A percentile compares a stretch with the other conserved stretches of the same genome.
phyloP scores from a whole-genome alignment of 2,797 vertebrate genomes.

The Eulemur albifrons region DNA sequence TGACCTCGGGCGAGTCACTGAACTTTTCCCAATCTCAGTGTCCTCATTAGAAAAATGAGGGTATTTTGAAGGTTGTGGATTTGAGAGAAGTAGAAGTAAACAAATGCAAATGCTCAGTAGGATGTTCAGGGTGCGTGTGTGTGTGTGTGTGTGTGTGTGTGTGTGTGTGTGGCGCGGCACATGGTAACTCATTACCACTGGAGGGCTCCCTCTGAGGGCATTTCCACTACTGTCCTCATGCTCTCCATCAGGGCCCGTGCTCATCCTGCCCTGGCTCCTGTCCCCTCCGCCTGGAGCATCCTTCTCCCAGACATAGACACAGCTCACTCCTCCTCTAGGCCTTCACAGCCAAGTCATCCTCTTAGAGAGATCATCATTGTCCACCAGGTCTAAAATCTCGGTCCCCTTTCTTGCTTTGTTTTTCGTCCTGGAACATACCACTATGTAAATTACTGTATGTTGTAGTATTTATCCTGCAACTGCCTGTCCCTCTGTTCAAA shows the following conservation, averaged over 20 bases:
- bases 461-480: too few species aligned
- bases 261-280: rapidly evolving
- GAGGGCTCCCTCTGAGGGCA: not conserved
- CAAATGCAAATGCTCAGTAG: not conserved
- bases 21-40: not conserved
- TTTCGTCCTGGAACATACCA: not conserved
- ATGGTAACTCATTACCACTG: rapidly evolving
- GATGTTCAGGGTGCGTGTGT: not conserved
- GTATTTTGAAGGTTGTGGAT: not conserved
- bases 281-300: not conserved
- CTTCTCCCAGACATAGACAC: not conserved
- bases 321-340: too few species aligned
- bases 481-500: not conserved
- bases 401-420: not conserved
- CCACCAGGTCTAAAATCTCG: not conserved
- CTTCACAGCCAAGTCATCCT: too few species aligned
- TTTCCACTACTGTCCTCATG: not conserved
- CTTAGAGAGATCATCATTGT: too few species aligned
- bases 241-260: rapidly evolving
- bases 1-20: not conserved
- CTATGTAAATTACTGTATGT: not conserved
- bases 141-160: too few species aligned
- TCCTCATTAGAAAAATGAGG: not conserved
- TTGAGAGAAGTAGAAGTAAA: not conserved
- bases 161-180: not conserved